Percentiles rank a stretch among this genome's conserved stretches.
Conservation (phyloP, 2,113 vertebrate genomes). For the Pachyramphus minor region DNA sequence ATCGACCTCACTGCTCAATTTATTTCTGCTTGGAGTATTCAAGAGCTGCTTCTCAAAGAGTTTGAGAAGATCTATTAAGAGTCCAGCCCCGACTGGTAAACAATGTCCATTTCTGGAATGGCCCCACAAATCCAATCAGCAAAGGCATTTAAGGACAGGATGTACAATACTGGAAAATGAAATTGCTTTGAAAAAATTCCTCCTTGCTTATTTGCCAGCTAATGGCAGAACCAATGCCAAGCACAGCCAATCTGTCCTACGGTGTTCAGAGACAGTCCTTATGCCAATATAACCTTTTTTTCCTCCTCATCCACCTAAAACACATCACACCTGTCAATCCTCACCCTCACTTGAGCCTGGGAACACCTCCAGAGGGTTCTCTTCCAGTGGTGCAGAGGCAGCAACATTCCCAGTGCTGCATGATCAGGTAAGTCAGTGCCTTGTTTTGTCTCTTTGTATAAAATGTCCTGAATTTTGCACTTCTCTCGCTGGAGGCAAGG, state of each 20-base stretch:
- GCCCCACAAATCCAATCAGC: background rate
- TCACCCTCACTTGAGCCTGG: background rate
- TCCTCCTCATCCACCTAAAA: background rate
- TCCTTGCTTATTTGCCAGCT: constrained; percentile 34
- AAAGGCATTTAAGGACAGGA: constrained; percentile 39
- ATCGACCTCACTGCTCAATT: background rate
- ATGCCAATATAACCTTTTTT: background rate
- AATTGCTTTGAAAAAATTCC: constrained; percentile 21
- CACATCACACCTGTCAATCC: background rate
- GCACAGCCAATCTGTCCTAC: background rate
- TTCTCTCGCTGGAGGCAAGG: background rate
- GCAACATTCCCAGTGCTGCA: background rate
- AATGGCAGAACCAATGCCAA: constrained; percentile 4
- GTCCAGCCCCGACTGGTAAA: background rate
- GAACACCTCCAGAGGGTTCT: background rate
- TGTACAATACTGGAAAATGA: background rate
- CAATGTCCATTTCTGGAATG: background rate
- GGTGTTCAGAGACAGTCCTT: background rate
- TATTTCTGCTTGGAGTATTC: background rate
- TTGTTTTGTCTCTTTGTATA: background rate
- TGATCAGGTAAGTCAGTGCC: background rate
- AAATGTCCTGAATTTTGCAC: background rate
- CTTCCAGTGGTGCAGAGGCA: background rate
- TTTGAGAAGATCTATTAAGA: constrained; percentile 22
- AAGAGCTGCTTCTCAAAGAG: background rate